Conservation (phyloP, 2,888 invertebrate genomes). For the Metalampra italica region DNA sequence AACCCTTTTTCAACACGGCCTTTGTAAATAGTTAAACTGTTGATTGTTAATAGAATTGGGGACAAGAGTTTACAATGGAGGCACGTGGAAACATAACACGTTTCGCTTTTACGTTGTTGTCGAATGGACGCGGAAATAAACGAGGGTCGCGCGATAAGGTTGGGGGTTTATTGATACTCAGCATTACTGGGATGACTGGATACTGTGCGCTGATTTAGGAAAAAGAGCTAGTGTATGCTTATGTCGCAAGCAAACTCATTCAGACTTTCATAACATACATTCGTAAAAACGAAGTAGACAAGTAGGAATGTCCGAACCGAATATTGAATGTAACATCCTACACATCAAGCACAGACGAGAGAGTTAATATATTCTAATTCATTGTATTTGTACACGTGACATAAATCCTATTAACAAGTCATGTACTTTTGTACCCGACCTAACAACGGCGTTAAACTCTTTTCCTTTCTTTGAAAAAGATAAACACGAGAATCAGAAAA, state of each 20-base stretch:
- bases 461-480: not conserved
- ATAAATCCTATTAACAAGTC: no score
- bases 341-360: no score
- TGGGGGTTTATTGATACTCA: conserved; percentile 23
- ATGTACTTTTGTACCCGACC: no score
- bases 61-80: conserved; percentile 60
- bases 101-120: conserved; percentile 56
- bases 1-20: conserved; percentile 42
- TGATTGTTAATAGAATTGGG: conserved; percentile 56
- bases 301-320: no score
- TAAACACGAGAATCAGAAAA: not conserved
- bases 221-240: not conserved
- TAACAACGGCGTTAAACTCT: not conserved
- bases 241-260: no score
- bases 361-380: no score
- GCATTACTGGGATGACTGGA: conserved; percentile 11
- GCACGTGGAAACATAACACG: conserved; percentile 58
- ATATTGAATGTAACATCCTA: no score
- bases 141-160: conserved; percentile 25
- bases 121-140: conserved; percentile 38
- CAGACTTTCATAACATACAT: no score
- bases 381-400: no score
- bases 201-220: conserved; percentile 5
- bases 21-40: conserved; percentile 49
- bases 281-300: no score